These are phyloP conservation scores for Macrosteles quadrilineatus DNA, from an alignment of 1,140 invertebrate species.

Conservation along the genomic window DNA sequence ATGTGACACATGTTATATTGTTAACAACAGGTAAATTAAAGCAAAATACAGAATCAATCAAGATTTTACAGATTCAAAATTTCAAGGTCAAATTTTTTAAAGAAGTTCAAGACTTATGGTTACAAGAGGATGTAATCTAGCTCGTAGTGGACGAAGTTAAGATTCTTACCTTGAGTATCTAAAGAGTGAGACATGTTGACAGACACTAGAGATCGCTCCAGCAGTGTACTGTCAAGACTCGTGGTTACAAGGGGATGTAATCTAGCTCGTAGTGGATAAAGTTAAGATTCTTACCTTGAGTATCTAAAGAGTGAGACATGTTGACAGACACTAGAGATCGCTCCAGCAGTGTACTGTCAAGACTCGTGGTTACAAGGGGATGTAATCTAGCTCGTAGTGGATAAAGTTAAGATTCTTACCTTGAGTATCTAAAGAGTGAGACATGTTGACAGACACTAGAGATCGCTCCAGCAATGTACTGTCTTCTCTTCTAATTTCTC, in stretches of 20 bases:
- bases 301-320: conserved; percentile 21
- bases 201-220: conserved; percentile 27
- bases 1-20: no score
- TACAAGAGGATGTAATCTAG: no score
- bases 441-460: conserved; percentile 23
- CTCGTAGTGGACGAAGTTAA: no score
- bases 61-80: no score
- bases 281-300: conserved; percentile 22
- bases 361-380: no score
- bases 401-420: conserved; percentile 11
- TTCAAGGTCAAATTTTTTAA: no score
- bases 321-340: conserved; percentile 19
- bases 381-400: no score
- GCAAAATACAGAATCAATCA: no score
- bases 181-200: conserved; percentile 22
- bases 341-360: conserved; percentile 32
- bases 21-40: no score
- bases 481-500: conserved; percentile 28
- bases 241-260: no score
- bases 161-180: conserved; percentile 22
- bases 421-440: conserved; percentile 21
- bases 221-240: conserved; percentile 28
- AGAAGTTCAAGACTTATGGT: no score
- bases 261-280: no score
- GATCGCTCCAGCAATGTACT: conserved; percentile 32